Evolutionary conservation across 2,797 vertebrate species (phyloP).

Genomic region (Oryzias sinensis): DNA sequence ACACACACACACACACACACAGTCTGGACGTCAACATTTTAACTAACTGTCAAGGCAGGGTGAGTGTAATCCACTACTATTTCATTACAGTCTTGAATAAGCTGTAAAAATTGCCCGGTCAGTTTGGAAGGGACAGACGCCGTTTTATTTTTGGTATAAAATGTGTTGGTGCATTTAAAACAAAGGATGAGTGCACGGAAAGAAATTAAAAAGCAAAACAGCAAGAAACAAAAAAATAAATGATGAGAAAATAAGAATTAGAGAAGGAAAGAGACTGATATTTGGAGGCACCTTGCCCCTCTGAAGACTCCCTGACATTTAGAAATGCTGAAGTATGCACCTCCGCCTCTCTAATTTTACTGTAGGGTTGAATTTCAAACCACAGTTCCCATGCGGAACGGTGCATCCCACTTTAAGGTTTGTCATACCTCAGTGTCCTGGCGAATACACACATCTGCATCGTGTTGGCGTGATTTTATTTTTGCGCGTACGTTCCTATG

Average conservation of each 20-base stretch:
- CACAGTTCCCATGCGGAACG: slow-evolving; percentile 29
- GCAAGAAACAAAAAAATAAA: neutral
- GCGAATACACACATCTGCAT: slow-evolving; percentile 19
- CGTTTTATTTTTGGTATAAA: slow-evolving; percentile 15
- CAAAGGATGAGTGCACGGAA: slow-evolving; percentile 17
- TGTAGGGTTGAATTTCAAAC: slow-evolving; percentile 74
- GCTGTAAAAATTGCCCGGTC: slow-evolving; percentile 48
- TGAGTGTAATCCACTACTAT: slow-evolving; percentile 10
- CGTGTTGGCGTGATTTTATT: slow-evolving; percentile 23
- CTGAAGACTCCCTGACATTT: slow-evolving; percentile 61
- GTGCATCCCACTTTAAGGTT: slow-evolving; percentile 51
- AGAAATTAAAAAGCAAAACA: slow-evolving; percentile 4
- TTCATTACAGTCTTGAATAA: slow-evolving; percentile 51
- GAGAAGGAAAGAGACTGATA: slow-evolving; percentile 19
- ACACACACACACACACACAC: slow-evolving; percentile 9
- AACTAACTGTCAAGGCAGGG: slow-evolving; percentile 18
- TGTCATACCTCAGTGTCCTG: slow-evolving; percentile 13
- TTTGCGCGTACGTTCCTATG: slow-evolving; percentile 26
- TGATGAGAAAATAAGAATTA: slow-evolving; percentile 8
- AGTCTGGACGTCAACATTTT: slow-evolving; percentile 6
- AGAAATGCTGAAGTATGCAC: slow-evolving; percentile 67
- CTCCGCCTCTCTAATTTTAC: slow-evolving; percentile 76
- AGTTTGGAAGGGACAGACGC: slow-evolving; percentile 33
- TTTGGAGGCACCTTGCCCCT: slow-evolving; percentile 24
- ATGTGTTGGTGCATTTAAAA: slow-evolving; percentile 24